Evolutionary conservation across 2,888 invertebrate species (phyloP), one percentile per base, ranked within the genome.

Genomic region (Habrosyne pyritoides): DNA sequence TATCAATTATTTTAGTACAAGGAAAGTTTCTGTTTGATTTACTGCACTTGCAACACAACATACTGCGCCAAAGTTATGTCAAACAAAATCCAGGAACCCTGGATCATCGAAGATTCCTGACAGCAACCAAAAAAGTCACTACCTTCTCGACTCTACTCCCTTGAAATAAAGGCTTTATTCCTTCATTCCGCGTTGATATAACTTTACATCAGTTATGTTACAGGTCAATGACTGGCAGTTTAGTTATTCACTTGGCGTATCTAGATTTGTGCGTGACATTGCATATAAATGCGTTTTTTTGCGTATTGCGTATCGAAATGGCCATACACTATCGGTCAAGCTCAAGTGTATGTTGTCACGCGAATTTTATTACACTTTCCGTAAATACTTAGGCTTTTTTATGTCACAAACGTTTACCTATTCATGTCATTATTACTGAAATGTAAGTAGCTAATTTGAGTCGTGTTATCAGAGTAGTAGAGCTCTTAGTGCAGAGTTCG

Each of bases 191-290:
- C n/a, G 2, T 4, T 12, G 12, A 14, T 12, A 42, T 42, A 8
- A 36, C 2, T 14, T 36, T 14, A 3, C 12, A 8, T n/a, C n/a
- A 4, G 30, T 30, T 5, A 33, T 33, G 33, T 33, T n/a, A 4
- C 33, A 56, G 68, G 67, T 67, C 67, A 53, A 61, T 63, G 65
- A 59, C 79, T 69, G 4, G n/a, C 52, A 55, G 65, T 64, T 70
- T 76, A 67, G 58, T 66, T 55, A 80, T 79, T 73, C 77, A 57
- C 52, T 53, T 56, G 66, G 66, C 66, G 69, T 69, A 63, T 69
- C 60, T 66, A 72, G 69, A 73, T 71, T 70, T 69, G 61, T 64
- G 54, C 67, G 69, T 69, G 64, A 60, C 54, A 22, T 30, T 12
- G 48, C 42, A 54, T 42, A 21, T 47, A 33, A 53, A 53, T 49